A percentile compares a stretch with the other conserved stretches of the same genome.
Evolutionary conservation across 1,140 invertebrate species (phyloP).

Genomic region (Orius insidiosus): DNA sequence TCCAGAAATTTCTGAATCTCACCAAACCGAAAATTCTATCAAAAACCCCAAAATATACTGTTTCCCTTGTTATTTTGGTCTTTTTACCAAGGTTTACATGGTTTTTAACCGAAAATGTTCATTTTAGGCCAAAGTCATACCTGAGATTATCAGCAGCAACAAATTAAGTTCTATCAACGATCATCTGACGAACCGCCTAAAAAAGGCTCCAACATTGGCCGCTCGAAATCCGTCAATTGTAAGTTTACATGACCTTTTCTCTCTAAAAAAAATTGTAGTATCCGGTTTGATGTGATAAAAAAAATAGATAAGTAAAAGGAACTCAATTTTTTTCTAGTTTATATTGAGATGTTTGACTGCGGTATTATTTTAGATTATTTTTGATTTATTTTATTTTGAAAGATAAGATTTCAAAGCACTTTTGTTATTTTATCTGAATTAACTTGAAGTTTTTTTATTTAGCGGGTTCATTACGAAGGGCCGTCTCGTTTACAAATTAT

Average conservation of each 20-base stretch:
- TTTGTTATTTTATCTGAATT: constrained; percentile 2
- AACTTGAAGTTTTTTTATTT: constrained; percentile 1
- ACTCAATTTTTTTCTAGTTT: background rate
- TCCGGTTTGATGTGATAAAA: background rate
- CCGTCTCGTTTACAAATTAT: too few species aligned
- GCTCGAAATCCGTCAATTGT: constrained; percentile 21
- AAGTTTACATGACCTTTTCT: constrained; percentile 10
- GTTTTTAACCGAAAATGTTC: too few species aligned
- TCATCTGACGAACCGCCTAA: constrained; percentile 13
- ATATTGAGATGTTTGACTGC: background rate
- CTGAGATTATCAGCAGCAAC: constrained; percentile 4
- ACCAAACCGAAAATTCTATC: too few species aligned
- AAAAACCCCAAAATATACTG: too few species aligned
- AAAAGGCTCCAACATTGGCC: constrained; percentile 16
- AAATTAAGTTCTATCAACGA: constrained; percentile 8
- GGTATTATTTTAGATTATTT: constrained; percentile 1
- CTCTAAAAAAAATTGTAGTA: too few species aligned
- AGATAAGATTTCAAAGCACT: background rate
- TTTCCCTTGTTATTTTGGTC: too few species aligned
- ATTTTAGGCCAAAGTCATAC: constrained; percentile 3
- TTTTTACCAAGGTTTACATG: too few species aligned
- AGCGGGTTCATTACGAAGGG: background rate
- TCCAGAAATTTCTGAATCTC: too few species aligned
- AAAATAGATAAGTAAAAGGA: constrained; percentile 1
- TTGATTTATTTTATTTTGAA: background rate